These are phyloP conservation scores for Clostera curtula DNA, from an alignment of 2,888 invertebrate genomes.

Conservation along the genomic window DNA sequence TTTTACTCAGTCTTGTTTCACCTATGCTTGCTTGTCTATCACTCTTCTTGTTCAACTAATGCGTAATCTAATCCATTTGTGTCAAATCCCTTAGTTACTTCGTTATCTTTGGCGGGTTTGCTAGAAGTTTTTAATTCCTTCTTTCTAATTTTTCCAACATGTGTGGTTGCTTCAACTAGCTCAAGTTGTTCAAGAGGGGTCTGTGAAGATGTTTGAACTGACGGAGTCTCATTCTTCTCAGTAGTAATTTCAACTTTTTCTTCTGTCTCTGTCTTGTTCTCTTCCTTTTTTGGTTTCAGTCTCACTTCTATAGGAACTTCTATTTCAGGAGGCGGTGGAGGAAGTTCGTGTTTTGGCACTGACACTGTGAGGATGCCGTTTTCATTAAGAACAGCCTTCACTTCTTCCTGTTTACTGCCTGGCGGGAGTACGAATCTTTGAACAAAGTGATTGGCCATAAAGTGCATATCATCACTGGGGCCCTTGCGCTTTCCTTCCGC, in stretches of 20 bases:
- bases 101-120: slow-evolving; percentile 56
- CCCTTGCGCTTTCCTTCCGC: slow-evolving; percentile 57
- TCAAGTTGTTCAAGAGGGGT: slow-evolving; percentile 44
- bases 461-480: slow-evolving; percentile 36
- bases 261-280: slow-evolving; percentile 27
- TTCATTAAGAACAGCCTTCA: slow-evolving; percentile 49
- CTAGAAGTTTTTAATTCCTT: slow-evolving; percentile 56
- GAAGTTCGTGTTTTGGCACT: slow-evolving; percentile 57
- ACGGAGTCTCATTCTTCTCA: slow-evolving; percentile 14
- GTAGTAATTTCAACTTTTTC: slow-evolving; percentile 20
- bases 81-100: slow-evolving; percentile 54
- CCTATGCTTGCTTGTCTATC: slow-evolving; percentile 20
- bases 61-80: slow-evolving; percentile 53
- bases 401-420: slow-evolving; percentile 56
- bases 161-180: slow-evolving; percentile 49
- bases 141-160: slow-evolving; percentile 63
- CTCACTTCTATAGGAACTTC: slow-evolving; percentile 55
- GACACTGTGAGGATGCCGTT: slow-evolving; percentile 48
- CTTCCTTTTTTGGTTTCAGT: slow-evolving; percentile 24
- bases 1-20: slow-evolving; percentile 53
- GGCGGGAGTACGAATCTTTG: slow-evolving; percentile 56
- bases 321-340: slow-evolving; percentile 56
- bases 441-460: slow-evolving; percentile 57
- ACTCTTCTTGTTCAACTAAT: slow-evolving; percentile 43
- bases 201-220: slow-evolving; percentile 18